These are phyloP conservation scores for Aphelocoma coerulescens DNA, from an alignment of 2,113 vertebrate species.

Conservation along the genomic window DNA sequence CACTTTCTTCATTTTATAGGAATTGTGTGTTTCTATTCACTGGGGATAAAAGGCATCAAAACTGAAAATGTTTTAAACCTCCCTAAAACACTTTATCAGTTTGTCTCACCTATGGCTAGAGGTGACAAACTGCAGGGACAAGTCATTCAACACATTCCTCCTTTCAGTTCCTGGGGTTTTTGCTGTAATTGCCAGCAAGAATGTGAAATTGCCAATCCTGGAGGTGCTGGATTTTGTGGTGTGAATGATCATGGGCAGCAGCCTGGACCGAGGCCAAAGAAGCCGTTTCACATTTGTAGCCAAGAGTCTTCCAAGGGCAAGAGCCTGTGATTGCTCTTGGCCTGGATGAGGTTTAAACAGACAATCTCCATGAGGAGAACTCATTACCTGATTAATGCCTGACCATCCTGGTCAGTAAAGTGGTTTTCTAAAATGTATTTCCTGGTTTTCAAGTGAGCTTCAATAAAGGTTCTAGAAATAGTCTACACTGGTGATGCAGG, in stretches of 20 bases:
- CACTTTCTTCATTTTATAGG: neutral
- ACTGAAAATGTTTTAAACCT: neutral
- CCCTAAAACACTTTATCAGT: neutral
- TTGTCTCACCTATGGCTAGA: neutral
- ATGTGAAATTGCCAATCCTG: neutral
- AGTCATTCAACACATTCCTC: neutral
- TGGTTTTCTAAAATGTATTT: slow-evolving; percentile 7
- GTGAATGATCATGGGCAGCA: neutral
- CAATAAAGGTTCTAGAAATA: neutral
- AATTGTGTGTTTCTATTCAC: neutral
- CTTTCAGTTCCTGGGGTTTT: neutral
- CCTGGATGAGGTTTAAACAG: slow-evolving; percentile 14
- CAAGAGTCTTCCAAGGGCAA: neutral
- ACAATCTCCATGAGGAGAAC: neutral
- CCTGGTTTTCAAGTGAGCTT: neutral
- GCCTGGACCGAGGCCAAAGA: neutral
- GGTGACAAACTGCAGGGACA: neutral
- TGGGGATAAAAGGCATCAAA: neutral
- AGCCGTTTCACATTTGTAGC: neutral
- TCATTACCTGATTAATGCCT: slow-evolving; percentile 27
- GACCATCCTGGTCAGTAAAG: neutral
- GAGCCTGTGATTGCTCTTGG: neutral
- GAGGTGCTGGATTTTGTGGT: neutral
- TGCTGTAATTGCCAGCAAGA: neutral
- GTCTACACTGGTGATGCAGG: neutral